A percentile compares a stretch with the other conserved stretches of the same genome.
These are phyloP conservation scores for Xanthorhoe designata DNA, from an alignment of 2,888 invertebrate genomes.

Conservation along the genomic window DNA sequence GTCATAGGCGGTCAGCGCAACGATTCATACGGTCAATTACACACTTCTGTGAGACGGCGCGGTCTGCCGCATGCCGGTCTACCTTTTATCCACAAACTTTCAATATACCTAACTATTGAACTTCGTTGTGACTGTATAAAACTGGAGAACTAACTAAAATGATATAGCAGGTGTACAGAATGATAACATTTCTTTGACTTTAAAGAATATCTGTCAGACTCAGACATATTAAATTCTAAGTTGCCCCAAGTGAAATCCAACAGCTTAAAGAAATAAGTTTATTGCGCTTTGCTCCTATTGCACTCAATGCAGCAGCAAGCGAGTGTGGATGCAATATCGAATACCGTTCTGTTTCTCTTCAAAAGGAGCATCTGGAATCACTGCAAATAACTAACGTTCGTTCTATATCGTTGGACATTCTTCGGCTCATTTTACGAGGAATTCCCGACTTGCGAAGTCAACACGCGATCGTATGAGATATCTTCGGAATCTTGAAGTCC, in stretches of 20 bases:
- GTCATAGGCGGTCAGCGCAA: constrained; percentile 65
- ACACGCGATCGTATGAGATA: constrained; percentile 49
- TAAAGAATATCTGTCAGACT: constrained; percentile 11
- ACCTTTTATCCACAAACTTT: constrained; percentile 42
- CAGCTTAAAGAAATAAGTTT: constrained; percentile 30
- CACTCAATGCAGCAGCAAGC: constrained; percentile 37
- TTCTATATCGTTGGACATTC: constrained; percentile 56
- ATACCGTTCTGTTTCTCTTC: constrained; percentile 51
- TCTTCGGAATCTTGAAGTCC: constrained; percentile 43
- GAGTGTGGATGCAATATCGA: constrained; percentile 54
- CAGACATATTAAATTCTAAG: background rate
- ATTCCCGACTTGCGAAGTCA: constrained; percentile 58
- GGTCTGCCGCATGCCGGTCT: constrained; percentile 41
- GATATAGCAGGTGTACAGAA: constrained; percentile 35
- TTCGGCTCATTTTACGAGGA: constrained; percentile 55
- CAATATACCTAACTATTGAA: constrained; percentile 47
- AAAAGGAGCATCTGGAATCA: constrained; percentile 59
- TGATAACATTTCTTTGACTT: constrained; percentile 32
- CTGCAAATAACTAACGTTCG: constrained; percentile 58
- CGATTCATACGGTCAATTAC: constrained; percentile 80
- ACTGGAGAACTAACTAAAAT: constrained; percentile 45
- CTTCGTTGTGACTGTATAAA: constrained; percentile 44
- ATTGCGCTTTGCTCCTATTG: constrained; percentile 37
- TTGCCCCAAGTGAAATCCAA: background rate
- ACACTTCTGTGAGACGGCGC: constrained; percentile 55